phyloP scores from a whole-genome alignment of 2,888 invertebrate genomes.

The Antheraea yamamai region DNA sequence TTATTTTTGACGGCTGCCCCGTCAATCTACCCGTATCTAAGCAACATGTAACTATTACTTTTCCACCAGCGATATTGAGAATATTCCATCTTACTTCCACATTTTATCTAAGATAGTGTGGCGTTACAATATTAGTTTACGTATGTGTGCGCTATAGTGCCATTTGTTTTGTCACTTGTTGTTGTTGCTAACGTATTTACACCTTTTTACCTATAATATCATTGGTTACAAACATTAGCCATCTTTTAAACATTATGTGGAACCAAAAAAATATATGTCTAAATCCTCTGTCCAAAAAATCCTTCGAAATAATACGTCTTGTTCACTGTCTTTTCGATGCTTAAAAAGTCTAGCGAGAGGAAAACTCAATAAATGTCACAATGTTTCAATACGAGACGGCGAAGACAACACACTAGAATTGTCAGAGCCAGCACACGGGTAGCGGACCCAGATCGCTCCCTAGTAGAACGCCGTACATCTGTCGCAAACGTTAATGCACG shows the following conservation, averaged over 20 bases:
- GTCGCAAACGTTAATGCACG: constrained; percentile 73
- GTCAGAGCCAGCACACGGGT: background rate
- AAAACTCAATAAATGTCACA: constrained; percentile 20
- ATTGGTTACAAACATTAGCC: background rate
- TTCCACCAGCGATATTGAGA: too few relatives aligned
- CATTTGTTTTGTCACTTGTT: too few relatives aligned
- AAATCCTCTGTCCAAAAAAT: background rate
- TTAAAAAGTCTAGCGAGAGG: background rate
- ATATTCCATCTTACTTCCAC: too few relatives aligned
- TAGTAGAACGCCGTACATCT: constrained; percentile 48
- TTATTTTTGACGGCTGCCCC: too few relatives aligned
- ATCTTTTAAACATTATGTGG: background rate
- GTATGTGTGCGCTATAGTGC: too few relatives aligned
- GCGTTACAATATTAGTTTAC: too few relatives aligned
- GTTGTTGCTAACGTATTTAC: too few relatives aligned
- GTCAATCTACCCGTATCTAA: too few relatives aligned
- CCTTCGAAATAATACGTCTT: background rate
- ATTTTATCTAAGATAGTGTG: too few relatives aligned
- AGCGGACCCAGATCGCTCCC: constrained; percentile 15
- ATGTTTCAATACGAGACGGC: constrained; percentile 2
- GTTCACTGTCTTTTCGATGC: background rate
- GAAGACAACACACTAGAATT: background rate
- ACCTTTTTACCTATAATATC: too few relatives aligned
- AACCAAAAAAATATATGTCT: background rate
- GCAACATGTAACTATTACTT: too few relatives aligned